A percentile compares a stretch with the other conserved stretches of the same genome.
Evolutionary conservation across 1,140 invertebrate species (phyloP).

Genomic region (Drosophila sechellia): DNA sequence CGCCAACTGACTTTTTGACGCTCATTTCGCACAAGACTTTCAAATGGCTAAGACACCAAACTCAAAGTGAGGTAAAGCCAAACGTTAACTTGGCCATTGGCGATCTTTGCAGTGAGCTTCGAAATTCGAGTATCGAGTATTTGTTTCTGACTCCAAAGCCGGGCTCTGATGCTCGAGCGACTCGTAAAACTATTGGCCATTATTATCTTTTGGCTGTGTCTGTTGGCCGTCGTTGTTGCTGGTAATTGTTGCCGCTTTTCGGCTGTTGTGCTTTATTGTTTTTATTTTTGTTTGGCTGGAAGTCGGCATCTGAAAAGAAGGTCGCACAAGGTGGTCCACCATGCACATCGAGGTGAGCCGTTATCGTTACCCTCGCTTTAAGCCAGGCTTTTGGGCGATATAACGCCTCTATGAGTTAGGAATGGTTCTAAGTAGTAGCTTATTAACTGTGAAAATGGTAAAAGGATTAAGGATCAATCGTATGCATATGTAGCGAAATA

Average conservation of each 20-base stretch:
- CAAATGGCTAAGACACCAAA: slow-evolving; percentile 63
- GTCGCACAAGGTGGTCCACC: slow-evolving; percentile 79
- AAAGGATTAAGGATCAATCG: neutral
- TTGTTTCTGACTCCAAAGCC: slow-evolving; percentile 32
- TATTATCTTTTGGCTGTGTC: slow-evolving; percentile 61
- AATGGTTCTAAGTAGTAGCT: neutral
- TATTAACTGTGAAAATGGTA: neutral
- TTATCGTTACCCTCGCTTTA: slow-evolving; percentile 38
- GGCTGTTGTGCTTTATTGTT: slow-evolving; percentile 35
- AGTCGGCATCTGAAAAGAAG: slow-evolving; percentile 74
- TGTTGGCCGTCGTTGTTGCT: slow-evolving; percentile 52
- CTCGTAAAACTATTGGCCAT: slow-evolving; percentile 68
- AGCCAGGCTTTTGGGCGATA: neutral
- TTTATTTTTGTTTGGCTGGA: slow-evolving; percentile 43
- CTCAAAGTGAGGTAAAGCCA: slow-evolving; percentile 19
- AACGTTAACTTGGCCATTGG: slow-evolving; percentile 49
- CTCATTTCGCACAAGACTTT: slow-evolving; percentile 73
- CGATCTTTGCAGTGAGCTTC: slow-evolving; percentile 50
- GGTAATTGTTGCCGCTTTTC: slow-evolving; percentile 78
- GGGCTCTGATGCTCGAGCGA: slow-evolving; percentile 15
- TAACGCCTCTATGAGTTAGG: neutral
- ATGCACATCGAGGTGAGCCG: slow-evolving; percentile 59
- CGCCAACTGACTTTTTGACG: slow-evolving; percentile 50
- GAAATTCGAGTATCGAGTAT: slow-evolving; percentile 60
- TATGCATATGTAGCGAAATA: too few relatives aligned